Evolutionary conservation across 2,888 invertebrate genomes (phyloP), one percentile per base, ranked within the genome.

Genomic region (Aelia acuminata): DNA sequence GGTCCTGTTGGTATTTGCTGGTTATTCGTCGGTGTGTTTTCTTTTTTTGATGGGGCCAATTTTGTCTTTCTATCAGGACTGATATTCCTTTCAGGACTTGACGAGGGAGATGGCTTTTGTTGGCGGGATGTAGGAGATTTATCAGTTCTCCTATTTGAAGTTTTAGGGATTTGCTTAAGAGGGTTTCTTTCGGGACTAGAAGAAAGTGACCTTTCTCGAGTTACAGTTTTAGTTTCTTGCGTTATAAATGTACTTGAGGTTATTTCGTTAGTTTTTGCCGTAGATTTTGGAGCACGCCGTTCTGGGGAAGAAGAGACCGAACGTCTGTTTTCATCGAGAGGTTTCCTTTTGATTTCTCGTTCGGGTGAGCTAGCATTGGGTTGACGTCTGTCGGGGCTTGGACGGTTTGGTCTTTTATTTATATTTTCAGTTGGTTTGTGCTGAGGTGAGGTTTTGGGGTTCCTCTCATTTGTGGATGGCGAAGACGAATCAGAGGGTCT

Each of bases 391-490:
- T 86, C 87, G 50, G 87, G 84, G 48, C 86, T 57, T 0, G 43
- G 18, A 39, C 50, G 86, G 10, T 26, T 39, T 86, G 86, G 63
- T 48, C 49, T 31, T 50, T 31, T 39, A 50, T 49, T 49, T 20
- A 49, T 43, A 84, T 49, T 63, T 57, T 53, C 35, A 63, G 53
- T 22, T 18, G 49, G 39, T 90, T 93, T 93, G 84, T 91, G 91
- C 18, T 90, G 89, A 15, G 92, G 91, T 63, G 93, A 93, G 91
- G 93, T 93, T 90, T 93, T 93, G 89, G 88, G 43, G 11, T 85
- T 63, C n/a, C 89, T 91, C 47, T 91, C 91, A 89, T 91, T 91
- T 50, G 91, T 90, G 53, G 90, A 89, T 11, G 91, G 91, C 47
- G 91, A 91, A 89, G 91, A 90, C 47, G 91, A 91, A 89, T 84